A percentile compares a stretch with the other conserved stretches of the same genome.
phyloP scores from a whole-genome alignment of 53 echinoderm and acorn worm species.

The Holothuria leucospilota region DNA sequence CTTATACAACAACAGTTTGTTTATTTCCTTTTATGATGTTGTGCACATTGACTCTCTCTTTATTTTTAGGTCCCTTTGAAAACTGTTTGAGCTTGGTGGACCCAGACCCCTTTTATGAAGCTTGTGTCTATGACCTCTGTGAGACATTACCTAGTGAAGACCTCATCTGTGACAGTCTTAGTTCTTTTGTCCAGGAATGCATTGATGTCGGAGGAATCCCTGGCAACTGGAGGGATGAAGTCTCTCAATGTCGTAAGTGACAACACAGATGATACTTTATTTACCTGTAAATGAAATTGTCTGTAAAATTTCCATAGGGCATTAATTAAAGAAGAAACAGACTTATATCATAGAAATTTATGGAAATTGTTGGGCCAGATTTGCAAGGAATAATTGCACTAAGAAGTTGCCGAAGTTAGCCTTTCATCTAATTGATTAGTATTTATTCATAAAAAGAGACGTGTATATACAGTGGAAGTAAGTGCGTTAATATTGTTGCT shows the following conservation, averaged over 20 bases:
- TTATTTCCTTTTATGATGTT: neutral
- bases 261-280: neutral
- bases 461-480: too few relatives aligned
- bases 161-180: constrained; percentile 73
- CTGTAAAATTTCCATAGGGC: too few relatives aligned
- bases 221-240: constrained; percentile 64
- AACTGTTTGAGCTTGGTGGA: constrained; percentile 63
- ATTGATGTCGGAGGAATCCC: constrained; percentile 55
- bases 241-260: constrained; percentile 70
- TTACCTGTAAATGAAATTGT: too few relatives aligned
- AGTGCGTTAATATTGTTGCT: too few relatives aligned
- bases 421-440: too few relatives aligned
- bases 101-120: constrained; percentile 61
- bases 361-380: too few relatives aligned
- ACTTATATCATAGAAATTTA: too few relatives aligned
- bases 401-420: too few relatives aligned
- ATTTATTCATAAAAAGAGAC: too few relatives aligned
- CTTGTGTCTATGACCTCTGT: constrained; percentile 73
- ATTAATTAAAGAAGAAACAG: too few relatives aligned
- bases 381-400: too few relatives aligned
- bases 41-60: neutral
- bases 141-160: constrained; percentile 64
- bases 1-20: too few relatives aligned
- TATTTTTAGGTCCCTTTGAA: constrained; percentile 59
- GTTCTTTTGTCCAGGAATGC: constrained; percentile 66